phyloP scores from a whole-genome alignment of 2,113 vertebrate species.

The Alosa alosa region DNA sequence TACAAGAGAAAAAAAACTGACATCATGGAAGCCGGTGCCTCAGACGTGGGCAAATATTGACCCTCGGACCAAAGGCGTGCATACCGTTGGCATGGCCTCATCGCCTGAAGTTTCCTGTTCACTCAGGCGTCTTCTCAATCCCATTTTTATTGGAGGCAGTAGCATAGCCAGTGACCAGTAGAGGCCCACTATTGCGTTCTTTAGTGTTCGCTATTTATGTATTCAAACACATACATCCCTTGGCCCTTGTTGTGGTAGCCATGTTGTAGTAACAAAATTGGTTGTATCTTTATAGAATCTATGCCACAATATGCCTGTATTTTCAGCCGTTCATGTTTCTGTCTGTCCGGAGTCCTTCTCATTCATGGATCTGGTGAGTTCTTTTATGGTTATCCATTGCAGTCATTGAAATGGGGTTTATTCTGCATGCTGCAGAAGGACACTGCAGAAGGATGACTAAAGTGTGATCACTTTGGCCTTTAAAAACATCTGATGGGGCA shows the following conservation, averaged over 20 bases:
- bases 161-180: neutral
- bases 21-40: slow-evolving; percentile 27
- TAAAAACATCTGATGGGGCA: neutral
- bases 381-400: neutral
- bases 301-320: neutral
- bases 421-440: neutral
- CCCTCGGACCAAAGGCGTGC: slow-evolving; percentile 20
- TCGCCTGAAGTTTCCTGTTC: neutral
- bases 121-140: neutral
- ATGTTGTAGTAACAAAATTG: neutral
- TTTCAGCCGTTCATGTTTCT: neutral
- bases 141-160: neutral
- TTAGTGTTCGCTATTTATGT: neutral
- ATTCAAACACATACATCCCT: neutral
- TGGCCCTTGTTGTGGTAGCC: neutral
- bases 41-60: slow-evolving; percentile 46
- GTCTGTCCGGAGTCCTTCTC: neutral
- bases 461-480: neutral
- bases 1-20: slow-evolving; percentile 24
- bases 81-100: slow-evolving; percentile 16
- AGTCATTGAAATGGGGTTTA: neutral
- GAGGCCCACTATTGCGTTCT: neutral
- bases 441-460: neutral
- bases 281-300: neutral
- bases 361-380: neutral